Percentiles rank a stretch among this genome's conserved stretches.
Evolutionary conservation across 2,113 vertebrate genomes (phyloP).

Genomic region (Antechinus flavipes): DNA sequence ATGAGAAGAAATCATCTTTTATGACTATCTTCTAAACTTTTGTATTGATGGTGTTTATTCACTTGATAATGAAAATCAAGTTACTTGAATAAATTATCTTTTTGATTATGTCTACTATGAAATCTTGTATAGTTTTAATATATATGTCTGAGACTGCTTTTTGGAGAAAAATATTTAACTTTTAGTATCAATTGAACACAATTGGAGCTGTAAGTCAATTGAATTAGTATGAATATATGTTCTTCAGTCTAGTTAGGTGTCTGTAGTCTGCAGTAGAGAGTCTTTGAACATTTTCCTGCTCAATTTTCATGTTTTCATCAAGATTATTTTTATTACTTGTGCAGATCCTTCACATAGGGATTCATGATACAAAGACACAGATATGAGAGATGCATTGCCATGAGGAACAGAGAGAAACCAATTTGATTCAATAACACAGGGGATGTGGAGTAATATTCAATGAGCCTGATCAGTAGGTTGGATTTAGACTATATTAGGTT

Average conservation of each 20-base stretch:
- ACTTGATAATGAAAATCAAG: not conserved
- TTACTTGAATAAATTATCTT: not conserved
- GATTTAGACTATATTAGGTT: not conserved
- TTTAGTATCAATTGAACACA: not conserved
- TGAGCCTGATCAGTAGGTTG: not conserved
- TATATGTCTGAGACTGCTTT: not conserved
- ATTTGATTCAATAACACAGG: not conserved
- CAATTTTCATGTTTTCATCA: not conserved
- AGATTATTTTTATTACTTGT: not conserved
- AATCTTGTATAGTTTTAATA: not conserved
- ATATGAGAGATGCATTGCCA: not conserved
- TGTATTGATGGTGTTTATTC: not conserved
- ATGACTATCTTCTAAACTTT: not conserved
- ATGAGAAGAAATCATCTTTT: not conserved
- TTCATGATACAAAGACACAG: too few relatives aligned
- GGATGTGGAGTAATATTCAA: not conserved
- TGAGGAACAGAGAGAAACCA: not conserved
- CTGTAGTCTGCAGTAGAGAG: not conserved
- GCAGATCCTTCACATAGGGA: not conserved
- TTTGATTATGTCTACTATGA: not conserved
- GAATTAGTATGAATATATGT: not conserved
- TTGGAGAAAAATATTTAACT: not conserved
- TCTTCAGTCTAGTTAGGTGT: not conserved
- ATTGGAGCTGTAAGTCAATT: not conserved
- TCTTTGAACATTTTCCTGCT: not conserved